Base-by-base conservation (phyloP, 2,113 vertebrate genomes). In the Tonatia bakeri region DNA sequence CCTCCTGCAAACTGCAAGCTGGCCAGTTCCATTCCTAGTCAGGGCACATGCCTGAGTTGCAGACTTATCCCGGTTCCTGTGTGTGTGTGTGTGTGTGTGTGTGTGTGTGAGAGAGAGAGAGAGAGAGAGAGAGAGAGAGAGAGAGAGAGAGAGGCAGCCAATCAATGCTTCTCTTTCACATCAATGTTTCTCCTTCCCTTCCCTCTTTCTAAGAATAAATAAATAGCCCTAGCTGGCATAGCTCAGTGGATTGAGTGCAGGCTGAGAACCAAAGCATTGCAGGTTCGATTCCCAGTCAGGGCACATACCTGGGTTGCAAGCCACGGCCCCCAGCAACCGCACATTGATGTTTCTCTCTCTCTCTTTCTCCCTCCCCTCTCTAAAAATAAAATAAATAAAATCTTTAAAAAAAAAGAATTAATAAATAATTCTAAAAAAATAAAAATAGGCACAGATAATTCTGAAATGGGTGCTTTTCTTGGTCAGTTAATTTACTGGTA, bases 381-480 rank as follows among this genome's bases (percentile, higher is more conserved):
- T 76, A 50, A 50, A 19, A 76, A 50, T 76, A n/a, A 17, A 47
- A 75, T 73, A 33, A 28, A 47, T 76, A 76, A 61, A n/a, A n/a
- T n/a, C n/a, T n/a, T n/a, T n/a, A n/a, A n/a, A n/a, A n/a, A n/a
- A n/a, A n/a, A 47, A 47, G 31, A 76, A 50, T 76, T 11, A 47
- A 76, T 75, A n/a, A 31, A 50, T 76, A 76, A 64, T 64, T 67
- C 45, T 75, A 47, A 33, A 75, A 47, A 76, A 14, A 75, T 15
- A 6, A 65, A n/a, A 67, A 73, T 13, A 94, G 82, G 76, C 33
- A 91, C 40, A 87, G 54, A 28, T 83, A 64, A 91, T 86, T 89
- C 64, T 91, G 38, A n/a, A 94, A 73, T 70, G 4, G 26, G 31
- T 90, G 80, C 33, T 92, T 94, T 95, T 87, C 70, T 87, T 36